Percentiles rank a stretch among this genome's conserved stretches.
These are phyloP conservation scores for Astreopora myriophthalma DNA, from an alignment of 64 coral and sea anemone species.

Conservation along the genomic window DNA sequence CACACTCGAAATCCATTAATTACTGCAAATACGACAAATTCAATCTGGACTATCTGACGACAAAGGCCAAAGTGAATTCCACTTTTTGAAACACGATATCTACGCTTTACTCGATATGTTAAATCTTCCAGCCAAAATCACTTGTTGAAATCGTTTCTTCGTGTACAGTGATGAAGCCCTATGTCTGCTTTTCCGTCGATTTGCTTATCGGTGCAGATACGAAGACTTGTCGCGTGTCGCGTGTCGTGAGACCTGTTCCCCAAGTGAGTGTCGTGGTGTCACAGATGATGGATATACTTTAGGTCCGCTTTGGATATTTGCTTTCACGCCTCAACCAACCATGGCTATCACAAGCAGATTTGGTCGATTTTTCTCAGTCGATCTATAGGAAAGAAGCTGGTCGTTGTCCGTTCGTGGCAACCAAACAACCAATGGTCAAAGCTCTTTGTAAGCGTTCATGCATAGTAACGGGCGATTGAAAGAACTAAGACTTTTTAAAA, in stretches of 20 bases:
- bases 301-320: background rate
- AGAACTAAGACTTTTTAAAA: no score
- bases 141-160: background rate
- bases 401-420: no score
- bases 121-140: background rate
- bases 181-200: background rate
- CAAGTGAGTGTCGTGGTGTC: background rate
- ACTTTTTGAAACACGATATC: conserved; percentile 2
- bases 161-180: background rate
- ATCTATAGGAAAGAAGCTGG: background rate
- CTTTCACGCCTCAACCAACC: background rate
- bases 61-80: background rate
- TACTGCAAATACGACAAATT: conserved; percentile 15
- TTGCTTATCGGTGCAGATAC: conserved; percentile 33
- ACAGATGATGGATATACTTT: background rate
- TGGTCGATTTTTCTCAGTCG: no score
- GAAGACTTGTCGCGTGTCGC: conserved; percentile 25
- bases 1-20: conserved; percentile 7
- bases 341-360: no score
- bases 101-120: background rate
- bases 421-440: no score
- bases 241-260: conserved; percentile 2
- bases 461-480: no score
- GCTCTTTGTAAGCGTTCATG: no score
- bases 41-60: background rate